Percentiles rank a stretch among this genome's conserved stretches.
phyloP scores from a whole-genome alignment of 2,888 invertebrate genomes.

The Drosophila parthenogenetica region DNA sequence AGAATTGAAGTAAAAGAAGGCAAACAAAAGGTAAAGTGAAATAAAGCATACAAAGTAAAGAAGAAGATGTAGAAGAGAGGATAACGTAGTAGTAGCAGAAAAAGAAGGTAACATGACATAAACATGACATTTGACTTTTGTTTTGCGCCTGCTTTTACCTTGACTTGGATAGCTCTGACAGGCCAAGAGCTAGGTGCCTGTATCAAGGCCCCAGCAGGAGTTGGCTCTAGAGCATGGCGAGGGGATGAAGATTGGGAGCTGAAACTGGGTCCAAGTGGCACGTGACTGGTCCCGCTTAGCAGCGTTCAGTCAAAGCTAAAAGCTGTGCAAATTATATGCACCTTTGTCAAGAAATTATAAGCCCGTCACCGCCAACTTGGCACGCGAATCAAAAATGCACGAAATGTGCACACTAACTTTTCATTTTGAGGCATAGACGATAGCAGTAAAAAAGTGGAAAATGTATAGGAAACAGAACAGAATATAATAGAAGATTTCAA shows the following conservation, averaged over 20 bases:
- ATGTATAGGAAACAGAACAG: no score
- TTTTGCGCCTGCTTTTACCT: constrained; percentile 43
- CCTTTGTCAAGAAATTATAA: constrained; percentile 80
- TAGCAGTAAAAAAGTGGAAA: neutral
- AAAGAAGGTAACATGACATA: constrained; percentile 75
- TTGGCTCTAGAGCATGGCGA: neutral
- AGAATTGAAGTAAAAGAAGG: constrained; percentile 14
- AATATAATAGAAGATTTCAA: neutral
- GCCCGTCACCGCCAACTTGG: constrained; percentile 64
- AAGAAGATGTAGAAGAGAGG: constrained; percentile 6
- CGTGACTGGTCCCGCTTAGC: constrained; percentile 70
- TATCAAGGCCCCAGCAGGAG: constrained; percentile 13
- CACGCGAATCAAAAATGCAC: constrained; percentile 77
- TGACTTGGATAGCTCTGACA: constrained; percentile 45
- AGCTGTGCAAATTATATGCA: constrained; percentile 73
- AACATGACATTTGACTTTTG: constrained; percentile 81
- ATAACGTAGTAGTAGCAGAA: constrained; percentile 14
- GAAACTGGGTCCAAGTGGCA: constrained; percentile 40
- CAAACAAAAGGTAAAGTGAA: constrained; percentile 64
- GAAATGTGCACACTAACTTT: constrained; percentile 41
- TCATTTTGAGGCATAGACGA: neutral
- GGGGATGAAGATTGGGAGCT: neutral
- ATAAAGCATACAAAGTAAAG: constrained; percentile 48
- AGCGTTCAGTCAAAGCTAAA: constrained; percentile 30
- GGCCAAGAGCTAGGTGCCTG: constrained; percentile 21